Conservation (phyloP, 2,888 invertebrate genomes). For the Limnephilus lunatus region DNA sequence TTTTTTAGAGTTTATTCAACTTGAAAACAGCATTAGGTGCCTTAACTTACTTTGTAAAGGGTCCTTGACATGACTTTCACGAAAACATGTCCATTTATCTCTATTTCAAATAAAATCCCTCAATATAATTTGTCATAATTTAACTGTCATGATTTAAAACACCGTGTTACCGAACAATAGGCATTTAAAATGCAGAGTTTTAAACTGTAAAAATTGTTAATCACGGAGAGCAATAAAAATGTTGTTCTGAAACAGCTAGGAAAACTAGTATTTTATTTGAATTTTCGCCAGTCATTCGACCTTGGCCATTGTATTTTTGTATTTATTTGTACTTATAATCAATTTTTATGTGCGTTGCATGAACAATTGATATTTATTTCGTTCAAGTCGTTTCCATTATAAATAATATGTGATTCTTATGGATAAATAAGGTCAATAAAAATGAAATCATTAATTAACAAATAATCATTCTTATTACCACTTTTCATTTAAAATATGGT, state of each 20-base stretch:
- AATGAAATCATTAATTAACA: not conserved
- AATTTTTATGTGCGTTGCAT: not conserved
- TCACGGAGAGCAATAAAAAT: not conserved
- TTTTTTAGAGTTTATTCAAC: not conserved
- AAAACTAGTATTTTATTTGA: not conserved
- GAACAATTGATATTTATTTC: not conserved
- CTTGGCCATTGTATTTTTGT: not conserved
- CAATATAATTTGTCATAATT: too few species aligned
- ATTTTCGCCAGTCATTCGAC: not conserved
- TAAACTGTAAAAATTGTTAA: not conserved
- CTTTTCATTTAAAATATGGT: not conserved
- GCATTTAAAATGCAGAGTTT: not conserved
- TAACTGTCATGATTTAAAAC: not conserved
- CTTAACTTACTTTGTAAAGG: not conserved
- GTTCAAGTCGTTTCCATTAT: not conserved
- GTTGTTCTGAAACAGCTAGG: not conserved
- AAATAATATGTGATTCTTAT: not conserved
- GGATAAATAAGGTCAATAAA: not conserved
- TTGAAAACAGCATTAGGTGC: not conserved
- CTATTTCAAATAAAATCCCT: too few species aligned
- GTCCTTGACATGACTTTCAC: not conserved
- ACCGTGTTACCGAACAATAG: not conserved
- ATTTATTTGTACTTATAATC: not conserved
- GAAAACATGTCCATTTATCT: not conserved
- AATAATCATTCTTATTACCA: not conserved